Conservation (phyloP, 2,797 vertebrate genomes). For the Gymnodraco acuticeps region DNA sequence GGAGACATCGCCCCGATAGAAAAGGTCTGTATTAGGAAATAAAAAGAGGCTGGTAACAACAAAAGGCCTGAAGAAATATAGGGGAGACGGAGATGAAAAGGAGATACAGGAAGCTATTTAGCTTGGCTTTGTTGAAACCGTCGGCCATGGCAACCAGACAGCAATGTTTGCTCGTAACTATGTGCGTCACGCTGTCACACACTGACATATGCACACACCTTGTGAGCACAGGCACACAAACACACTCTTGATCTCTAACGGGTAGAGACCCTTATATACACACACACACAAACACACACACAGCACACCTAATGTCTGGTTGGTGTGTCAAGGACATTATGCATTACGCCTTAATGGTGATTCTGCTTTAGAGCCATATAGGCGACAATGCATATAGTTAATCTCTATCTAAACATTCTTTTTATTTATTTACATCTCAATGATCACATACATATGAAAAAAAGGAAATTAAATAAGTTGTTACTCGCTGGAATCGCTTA, state of each 20-base stretch:
- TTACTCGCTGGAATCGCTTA: background rate
- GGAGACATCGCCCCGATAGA: background rate
- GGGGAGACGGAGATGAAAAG: conserved; percentile 33
- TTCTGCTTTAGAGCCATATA: background rate
- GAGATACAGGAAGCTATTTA: conserved; percentile 56
- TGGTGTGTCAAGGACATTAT: conserved; percentile 13
- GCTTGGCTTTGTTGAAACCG: conserved; percentile 42
- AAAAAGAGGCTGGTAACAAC: background rate
- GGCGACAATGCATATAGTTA: background rate
- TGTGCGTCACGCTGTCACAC: conserved; percentile 46
- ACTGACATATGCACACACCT: conserved; percentile 28
- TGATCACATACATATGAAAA: background rate
- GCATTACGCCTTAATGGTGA: background rate
- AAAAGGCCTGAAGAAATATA: background rate
- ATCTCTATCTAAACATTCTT: background rate
- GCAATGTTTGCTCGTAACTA: conserved; percentile 33
- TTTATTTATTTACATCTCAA: background rate
- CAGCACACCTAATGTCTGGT: conserved; percentile 7
- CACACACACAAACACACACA: background rate
- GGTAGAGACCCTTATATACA: background rate
- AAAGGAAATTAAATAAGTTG: background rate
- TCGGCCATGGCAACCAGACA: conserved; percentile 61
- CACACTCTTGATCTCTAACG: background rate
- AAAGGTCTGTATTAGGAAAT: background rate
- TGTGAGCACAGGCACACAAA: conserved; percentile 11